These are phyloP conservation scores for Ylistrum balloti DNA, from an alignment of 1,140 invertebrate genomes.

Conservation along the genomic window DNA sequence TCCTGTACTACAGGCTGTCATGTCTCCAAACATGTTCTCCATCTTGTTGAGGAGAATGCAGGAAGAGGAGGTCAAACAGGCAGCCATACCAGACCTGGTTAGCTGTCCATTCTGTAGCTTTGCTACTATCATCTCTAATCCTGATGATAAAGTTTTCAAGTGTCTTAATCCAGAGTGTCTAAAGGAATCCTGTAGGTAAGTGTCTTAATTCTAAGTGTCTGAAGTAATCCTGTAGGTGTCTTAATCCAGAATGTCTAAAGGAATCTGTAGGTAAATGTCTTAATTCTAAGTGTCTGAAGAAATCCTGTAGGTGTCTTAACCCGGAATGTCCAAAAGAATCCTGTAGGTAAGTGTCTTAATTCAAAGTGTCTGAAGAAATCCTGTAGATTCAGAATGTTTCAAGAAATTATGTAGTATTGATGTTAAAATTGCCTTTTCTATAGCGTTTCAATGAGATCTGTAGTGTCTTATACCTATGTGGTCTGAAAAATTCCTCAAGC, in stretches of 20 bases:
- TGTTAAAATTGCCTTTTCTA: neutral
- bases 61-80: conserved; percentile 85
- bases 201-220: conserved; percentile 86
- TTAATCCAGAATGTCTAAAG: conserved; percentile 87
- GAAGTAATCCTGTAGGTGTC: conserved; percentile 86
- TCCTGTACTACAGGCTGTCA: conserved; percentile 77
- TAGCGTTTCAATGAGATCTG: neutral
- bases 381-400: conserved; percentile 86
- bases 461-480: neutral
- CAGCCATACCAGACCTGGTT: conserved; percentile 86
- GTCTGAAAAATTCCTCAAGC: neutral
- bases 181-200: conserved; percentile 86
- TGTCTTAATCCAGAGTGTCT: conserved; percentile 87
- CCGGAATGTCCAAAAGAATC: no score
- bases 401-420: conserved; percentile 86
- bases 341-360: conserved; percentile 81
- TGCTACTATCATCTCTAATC: conserved; percentile 85
- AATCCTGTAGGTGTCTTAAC: conserved; percentile 81
- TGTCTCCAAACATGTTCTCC: conserved; percentile 84
- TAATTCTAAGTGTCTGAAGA: neutral
- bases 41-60: conserved; percentile 84
- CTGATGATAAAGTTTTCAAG: conserved; percentile 86
- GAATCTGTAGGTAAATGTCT: conserved; percentile 83
- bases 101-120: conserved; percentile 87
- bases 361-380: conserved; percentile 87